phyloP scores from a whole-genome alignment of 2,797 vertebrate species.

The Mus spretus region DNA sequence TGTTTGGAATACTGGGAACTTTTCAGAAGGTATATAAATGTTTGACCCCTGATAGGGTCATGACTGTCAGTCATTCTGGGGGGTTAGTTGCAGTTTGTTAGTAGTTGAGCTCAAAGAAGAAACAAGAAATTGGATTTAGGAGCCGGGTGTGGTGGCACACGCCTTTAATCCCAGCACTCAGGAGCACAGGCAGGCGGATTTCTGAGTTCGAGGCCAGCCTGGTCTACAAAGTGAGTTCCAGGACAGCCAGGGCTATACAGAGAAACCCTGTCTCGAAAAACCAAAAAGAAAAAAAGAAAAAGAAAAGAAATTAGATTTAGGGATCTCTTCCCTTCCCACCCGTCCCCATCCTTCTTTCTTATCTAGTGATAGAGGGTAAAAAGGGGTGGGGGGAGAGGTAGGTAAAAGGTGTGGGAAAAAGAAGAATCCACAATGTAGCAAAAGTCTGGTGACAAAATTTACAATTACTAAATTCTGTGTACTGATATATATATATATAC shows the following conservation, averaged over 20 bases:
- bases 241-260: too few relatives aligned
- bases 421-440: background rate
- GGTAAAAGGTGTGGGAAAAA: background rate
- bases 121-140: background rate
- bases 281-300: too few relatives aligned
- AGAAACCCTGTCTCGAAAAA: too few relatives aligned
- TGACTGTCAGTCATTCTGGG: background rate
- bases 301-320: background rate
- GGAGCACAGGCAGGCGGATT: too few relatives aligned
- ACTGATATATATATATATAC: background rate
- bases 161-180: too few relatives aligned
- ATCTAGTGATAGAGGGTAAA: background rate
- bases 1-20: background rate
- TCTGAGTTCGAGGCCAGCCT: too few relatives aligned
- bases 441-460: constrained; percentile 10
- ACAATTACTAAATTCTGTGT: background rate
- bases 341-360: background rate
- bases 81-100: background rate
- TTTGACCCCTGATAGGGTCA: background rate
- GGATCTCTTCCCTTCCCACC: background rate
- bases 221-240: too few relatives aligned
- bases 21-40: background rate
- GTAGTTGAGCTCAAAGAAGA: background rate
- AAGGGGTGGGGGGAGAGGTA: background rate
- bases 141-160: too few relatives aligned